phyloP scores from a whole-genome alignment of 2,888 invertebrate species.

The Ophion ellenae region DNA sequence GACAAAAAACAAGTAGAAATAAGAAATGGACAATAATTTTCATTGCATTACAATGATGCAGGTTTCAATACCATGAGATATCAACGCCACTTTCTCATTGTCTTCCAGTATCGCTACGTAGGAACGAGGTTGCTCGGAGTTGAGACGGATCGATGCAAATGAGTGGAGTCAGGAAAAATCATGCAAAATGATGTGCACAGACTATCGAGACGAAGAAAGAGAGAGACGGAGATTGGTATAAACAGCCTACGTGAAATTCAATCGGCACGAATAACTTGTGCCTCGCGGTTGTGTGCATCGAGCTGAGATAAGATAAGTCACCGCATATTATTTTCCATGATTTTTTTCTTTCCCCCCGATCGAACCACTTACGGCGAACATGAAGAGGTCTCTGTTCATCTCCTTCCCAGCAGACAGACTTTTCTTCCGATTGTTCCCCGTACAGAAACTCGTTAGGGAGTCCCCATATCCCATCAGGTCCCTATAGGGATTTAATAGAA shows the following conservation, averaged over 20 bases:
- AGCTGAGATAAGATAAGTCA: constrained; percentile 56
- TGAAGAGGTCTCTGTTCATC: constrained; percentile 42
- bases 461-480: too few species aligned
- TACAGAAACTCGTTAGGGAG: too few species aligned
- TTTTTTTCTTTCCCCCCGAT: constrained; percentile 1
- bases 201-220: neutral
- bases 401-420: neutral
- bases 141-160: neutral
- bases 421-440: neutral
- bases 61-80: neutral
- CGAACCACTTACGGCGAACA: constrained; percentile 9
- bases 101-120: neutral
- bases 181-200: neutral
- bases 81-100: neutral
- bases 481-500: too few species aligned
- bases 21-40: neutral
- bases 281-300: constrained; percentile 36
- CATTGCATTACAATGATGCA: neutral
- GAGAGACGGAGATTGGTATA: neutral
- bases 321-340: constrained; percentile 14
- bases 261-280: constrained; percentile 48
- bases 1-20: neutral
- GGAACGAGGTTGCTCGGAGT: neutral
- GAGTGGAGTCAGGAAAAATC: constrained; percentile 26
- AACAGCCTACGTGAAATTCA: constrained; percentile 48